Base-by-base conservation (phyloP, 2,888 invertebrate species). In the Conus canariensis region DNA sequence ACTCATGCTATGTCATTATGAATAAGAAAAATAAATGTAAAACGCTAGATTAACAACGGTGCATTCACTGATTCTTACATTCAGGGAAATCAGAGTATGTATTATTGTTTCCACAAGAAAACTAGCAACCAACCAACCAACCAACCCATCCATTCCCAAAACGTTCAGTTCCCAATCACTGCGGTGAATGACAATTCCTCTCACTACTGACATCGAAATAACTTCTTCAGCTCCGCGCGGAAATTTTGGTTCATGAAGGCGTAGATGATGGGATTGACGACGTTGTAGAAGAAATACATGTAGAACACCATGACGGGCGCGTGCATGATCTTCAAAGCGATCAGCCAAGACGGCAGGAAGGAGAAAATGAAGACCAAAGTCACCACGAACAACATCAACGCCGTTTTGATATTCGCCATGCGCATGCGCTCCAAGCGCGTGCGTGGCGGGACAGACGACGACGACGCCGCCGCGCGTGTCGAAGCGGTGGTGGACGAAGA, bases 241-340 rank as follows among this genome's bases (percentile, higher is more conserved):
- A 92, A 92, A 59, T 90, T 92, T 74, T 92, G 92, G 85, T 92
- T 92, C 45, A 92, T 88, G 58, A 92, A 92, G 30, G 92, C 92
- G 88, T 92, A 92, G 70, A 92, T 91, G 70, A 92, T 85, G n/a
- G 92, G 92, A 74, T 92, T 92, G 82, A 90, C 96, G 30, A 95
- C 95, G 92, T 96, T 96, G 92, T 96, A 96, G 56, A 95, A 94
- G 90, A 95, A 96, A 91, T 96, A 96, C 92, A 96, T 93, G 91
- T 96, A 96, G 92, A 96, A 96, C 14, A 96, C 93, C 56, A 95
- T 94, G 59, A 93, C 91, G 88, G 94, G 94, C 93, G 94, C 93
- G 10, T 91, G 89, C 10, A 96, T 92, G 83, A 95, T 91, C 82
- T 93, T 89, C 58, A 94, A 91, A 12, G 95, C 94, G 95, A 95